A percentile compares a stretch with the other conserved stretches of the same genome.
Conservation (phyloP, 1,140 invertebrate genomes). For the Parasteatoda tepidariorum region DNA sequence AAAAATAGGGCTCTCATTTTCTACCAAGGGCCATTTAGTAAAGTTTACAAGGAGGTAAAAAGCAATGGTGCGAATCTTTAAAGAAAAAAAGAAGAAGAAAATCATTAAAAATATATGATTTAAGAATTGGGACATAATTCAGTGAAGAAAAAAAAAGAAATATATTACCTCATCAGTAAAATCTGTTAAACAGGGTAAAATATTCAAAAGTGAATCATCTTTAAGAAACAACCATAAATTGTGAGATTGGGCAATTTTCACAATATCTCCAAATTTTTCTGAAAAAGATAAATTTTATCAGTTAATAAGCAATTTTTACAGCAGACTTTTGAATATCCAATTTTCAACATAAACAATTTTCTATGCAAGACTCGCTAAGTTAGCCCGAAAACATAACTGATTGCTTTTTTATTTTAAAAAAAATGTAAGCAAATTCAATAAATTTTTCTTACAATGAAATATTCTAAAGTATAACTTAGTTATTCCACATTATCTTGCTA, state of each 20-base stretch:
- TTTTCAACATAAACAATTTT: too few relatives aligned
- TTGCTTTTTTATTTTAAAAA: too few relatives aligned
- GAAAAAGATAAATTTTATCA: too few relatives aligned
- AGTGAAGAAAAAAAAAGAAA: neutral
- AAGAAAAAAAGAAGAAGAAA: neutral
- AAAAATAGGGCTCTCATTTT: neutral
- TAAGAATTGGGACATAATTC: neutral
- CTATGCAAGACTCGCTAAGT: too few relatives aligned
- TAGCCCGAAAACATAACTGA: too few relatives aligned
- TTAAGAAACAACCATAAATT: constrained; percentile 26
- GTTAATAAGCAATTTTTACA: too few relatives aligned
- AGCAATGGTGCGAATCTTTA: constrained; percentile 25
- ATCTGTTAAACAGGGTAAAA: constrained; percentile 44
- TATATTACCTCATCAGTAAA: constrained; percentile 48
- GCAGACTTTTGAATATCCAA: too few relatives aligned
- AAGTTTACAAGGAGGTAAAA: neutral
- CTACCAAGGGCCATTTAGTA: neutral
- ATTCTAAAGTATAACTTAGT: too few relatives aligned
- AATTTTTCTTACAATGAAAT: too few relatives aligned
- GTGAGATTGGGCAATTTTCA: constrained; percentile 10
- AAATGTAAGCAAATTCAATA: too few relatives aligned
- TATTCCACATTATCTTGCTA: too few relatives aligned
- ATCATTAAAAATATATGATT: neutral
- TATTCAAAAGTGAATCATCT: constrained; percentile 2
- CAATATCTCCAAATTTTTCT: constrained; percentile 14